Evolutionary conservation across 2,797 vertebrate species (phyloP), one percentile per base, ranked within the genome.

Genomic region (Chanos chanos): DNA sequence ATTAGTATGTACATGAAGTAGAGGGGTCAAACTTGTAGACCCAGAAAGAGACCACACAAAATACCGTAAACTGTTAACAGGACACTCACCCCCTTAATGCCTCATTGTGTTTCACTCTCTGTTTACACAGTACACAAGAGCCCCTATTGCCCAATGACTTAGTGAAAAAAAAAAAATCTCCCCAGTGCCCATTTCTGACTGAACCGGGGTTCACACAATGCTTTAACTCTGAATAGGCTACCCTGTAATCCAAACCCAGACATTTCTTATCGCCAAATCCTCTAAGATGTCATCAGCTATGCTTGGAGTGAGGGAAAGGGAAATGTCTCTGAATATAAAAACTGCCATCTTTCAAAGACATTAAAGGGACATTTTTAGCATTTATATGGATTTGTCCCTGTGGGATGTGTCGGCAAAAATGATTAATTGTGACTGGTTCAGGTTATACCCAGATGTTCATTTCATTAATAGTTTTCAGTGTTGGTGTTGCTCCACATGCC

Each of bases 201-300:
- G 56, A 33, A 34, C 41, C n/a, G 36, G 43, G 52, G 55, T 53
- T 59, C 66, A 18, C 48, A 51, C 40, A 28, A 28, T 36, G 7
- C 44, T 62, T 71, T 54, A 66, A 51, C 40, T 48, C 43, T 53
- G 18, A 64, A 45, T 64, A 25, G 10, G 21, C 50, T 52, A n/a
- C n/a, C 43, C 56, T 47, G 48, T 66, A 69, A 76, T 71, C 48
- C 44, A 54, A 64, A 63, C 22, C 49, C 48, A 73, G 64, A 59
- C 43, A 54, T 65, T 34, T 51, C 48, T 49, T 66, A 16, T 45
- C 15, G 21, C 45, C 34, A 36, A 74, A 77, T 53, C 47, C 41
- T 13, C 5, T 6, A 13, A 8, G 36, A 45, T 37, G n/a, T 13
- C 16, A 49, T 44, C 31, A n/a, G 16, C 43, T 44, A 3, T 37